These are phyloP conservation scores for Calycopis cecrops DNA, from an alignment of 1,140 invertebrate genomes.

Conservation along the genomic window DNA sequence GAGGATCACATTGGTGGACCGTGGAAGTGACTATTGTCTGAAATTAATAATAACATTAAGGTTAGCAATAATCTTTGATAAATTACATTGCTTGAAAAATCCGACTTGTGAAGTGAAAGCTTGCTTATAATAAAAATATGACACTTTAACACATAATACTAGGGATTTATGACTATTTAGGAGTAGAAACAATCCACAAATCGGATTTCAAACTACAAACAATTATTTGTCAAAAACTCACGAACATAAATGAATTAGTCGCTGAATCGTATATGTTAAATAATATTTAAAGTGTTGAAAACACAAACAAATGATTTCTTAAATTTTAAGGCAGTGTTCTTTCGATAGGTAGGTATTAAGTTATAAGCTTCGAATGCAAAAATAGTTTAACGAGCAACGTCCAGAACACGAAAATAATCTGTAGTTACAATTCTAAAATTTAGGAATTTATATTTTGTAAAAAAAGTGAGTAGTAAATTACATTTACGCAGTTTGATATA, in stretches of 20 bases:
- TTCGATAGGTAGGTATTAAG: constrained; percentile 22
- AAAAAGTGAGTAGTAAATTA: too few species aligned
- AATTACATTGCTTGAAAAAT: constrained; percentile 46
- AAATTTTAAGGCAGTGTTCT: constrained; percentile 66
- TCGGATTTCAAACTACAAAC: constrained; percentile 59
- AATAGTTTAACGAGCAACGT: too few species aligned
- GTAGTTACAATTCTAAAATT: too few species aligned
- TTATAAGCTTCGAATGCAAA: too few species aligned
- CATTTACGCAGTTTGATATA: too few species aligned
- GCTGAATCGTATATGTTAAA: constrained; percentile 32
- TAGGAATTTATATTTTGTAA: too few species aligned
- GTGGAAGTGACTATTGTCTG: constrained; percentile 40
- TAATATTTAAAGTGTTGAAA: constrained; percentile 34
- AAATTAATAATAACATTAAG: constrained; percentile 12
- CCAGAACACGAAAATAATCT: too few species aligned
- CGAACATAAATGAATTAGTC: constrained; percentile 52
- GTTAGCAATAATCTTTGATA: constrained; percentile 36
- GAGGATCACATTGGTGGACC: constrained; percentile 14
- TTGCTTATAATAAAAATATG: constrained; percentile 28
- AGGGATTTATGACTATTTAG: constrained; percentile 18
- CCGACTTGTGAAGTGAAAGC: constrained; percentile 50
- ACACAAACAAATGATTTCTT: constrained; percentile 42
- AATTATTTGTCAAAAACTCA: constrained; percentile 63
- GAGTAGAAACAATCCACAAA: constrained; percentile 44
- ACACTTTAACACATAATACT: constrained; percentile 25